Evolutionary conservation across 2,888 invertebrate species (phyloP), one percentile per base, ranked within the genome.

Genomic region (Ferdinandea cuprea): DNA sequence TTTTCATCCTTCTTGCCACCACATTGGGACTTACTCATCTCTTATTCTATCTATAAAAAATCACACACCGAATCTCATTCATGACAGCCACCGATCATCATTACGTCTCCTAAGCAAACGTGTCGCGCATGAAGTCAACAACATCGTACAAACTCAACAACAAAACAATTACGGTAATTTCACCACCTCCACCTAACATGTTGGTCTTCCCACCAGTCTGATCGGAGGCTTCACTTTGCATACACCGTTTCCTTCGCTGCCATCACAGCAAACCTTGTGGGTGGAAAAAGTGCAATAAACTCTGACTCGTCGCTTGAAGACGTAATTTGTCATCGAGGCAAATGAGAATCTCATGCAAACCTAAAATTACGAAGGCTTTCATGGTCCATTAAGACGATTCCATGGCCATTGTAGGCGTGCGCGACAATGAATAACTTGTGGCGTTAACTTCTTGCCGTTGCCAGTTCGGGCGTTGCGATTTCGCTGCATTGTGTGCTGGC

Each of bases 251-350:
- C 25, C 25, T n/a, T 25, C 48, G 15, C 56, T 37, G 37, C 32
- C n/a, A 13, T n/a, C 48, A 56, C n/a, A 13, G 25, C 48, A 56
- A 54, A 25, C 68, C 59, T 42, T 40, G 68, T 76, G 68, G 79
- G 79, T 73, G 79, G 68, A 74, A 46, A 63, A 74, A 63, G 80
- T 63, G 80, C 80, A 80, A 80, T 42, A 80, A 80, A 74, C 80
- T 52, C 58, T 13, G 9, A 25, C 28, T 58, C 40, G 40, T 66
- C 71, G 81, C 66, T 76, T 66, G 59, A 81, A 76, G 76, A 81
- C 76, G 81, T 77, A 81, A 81, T 81, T 77, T 81, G 81, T 81
- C 76, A 81, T 81, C 81, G 71, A 76, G 59, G 81, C 81, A 81
- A 81, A 81, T 81, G 81, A 81, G 65, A 72, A 71, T 66, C 66